Evolutionary conservation across 2,888 invertebrate genomes (phyloP).

Genomic region (Eristalis tenax): DNA sequence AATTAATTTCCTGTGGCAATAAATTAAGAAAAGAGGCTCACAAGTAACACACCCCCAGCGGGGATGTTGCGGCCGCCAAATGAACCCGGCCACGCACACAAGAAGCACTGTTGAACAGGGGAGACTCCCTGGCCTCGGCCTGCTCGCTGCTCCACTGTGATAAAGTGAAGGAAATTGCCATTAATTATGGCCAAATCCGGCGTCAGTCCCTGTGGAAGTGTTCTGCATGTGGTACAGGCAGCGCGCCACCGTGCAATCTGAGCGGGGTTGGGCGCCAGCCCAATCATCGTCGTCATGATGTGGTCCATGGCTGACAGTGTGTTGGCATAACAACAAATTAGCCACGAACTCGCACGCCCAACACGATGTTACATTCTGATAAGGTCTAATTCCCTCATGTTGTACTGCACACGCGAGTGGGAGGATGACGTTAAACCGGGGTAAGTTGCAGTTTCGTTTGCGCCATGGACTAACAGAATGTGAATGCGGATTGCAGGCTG

Average conservation of each 20-base stretch:
- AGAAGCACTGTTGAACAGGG: not conserved
- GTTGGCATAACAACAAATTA: slow-evolving; percentile 54
- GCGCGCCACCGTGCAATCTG: not conserved
- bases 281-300: slow-evolving; percentile 6
- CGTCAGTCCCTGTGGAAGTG: slow-evolving; percentile 65
- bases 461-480: too few species aligned
- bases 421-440: too few species aligned
- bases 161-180: slow-evolving; percentile 68
- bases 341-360: slow-evolving; percentile 5
- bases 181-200: slow-evolving; percentile 70
- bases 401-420: not conserved
- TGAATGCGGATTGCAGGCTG: too few species aligned
- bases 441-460: too few species aligned
- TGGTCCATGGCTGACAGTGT: slow-evolving; percentile 32
- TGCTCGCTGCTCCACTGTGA: slow-evolving; percentile 43
- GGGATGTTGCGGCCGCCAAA: not conserved
- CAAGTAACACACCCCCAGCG: slow-evolving; percentile 51
- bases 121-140: not conserved
- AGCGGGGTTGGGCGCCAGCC: not conserved
- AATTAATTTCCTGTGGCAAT: slow-evolving; percentile 70
- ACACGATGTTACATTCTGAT: slow-evolving; percentile 28
- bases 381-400: slow-evolving; percentile 7
- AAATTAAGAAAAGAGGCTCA: slow-evolving; percentile 71
- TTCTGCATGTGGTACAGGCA: slow-evolving; percentile 37
- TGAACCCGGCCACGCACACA: not conserved